These are phyloP conservation scores for Aphaenogaster floridana DNA, from an alignment of 1,140 invertebrate species.

Conservation along the genomic window DNA sequence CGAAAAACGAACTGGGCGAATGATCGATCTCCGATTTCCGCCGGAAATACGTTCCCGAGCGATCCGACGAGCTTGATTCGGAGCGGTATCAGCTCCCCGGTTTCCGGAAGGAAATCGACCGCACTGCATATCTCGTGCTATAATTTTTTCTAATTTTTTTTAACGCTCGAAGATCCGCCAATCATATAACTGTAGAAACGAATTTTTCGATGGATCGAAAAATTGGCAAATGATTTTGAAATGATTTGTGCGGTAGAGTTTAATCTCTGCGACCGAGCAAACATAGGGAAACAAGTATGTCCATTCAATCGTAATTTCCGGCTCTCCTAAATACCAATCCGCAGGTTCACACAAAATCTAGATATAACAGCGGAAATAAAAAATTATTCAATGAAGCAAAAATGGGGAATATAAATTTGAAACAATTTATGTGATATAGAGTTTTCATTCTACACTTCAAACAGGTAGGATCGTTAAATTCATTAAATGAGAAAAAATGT, in stretches of 20 bases:
- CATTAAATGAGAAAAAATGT: not conserved
- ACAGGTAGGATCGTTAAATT: not conserved
- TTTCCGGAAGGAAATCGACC: slow-evolving; percentile 12
- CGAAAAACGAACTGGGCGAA: slow-evolving; percentile 16
- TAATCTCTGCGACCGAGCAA: not conserved
- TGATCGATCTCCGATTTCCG: slow-evolving; percentile 55
- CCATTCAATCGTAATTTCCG: not conserved
- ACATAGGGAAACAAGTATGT: not conserved
- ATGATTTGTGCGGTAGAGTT: not conserved
- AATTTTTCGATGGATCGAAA: slow-evolving; percentile 19
- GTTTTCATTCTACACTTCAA: not conserved
- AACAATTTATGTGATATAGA: slow-evolving; percentile 10
- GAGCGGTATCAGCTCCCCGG: not conserved
- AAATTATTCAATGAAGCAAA: not conserved
- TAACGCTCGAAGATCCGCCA: not conserved
- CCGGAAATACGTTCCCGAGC: slow-evolving; percentile 41
- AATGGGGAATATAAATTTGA: slow-evolving; percentile 13
- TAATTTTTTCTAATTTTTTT: slow-evolving; percentile 19
- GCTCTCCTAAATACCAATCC: not conserved
- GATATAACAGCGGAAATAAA: not conserved
- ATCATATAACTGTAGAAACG: not conserved
- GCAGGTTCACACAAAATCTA: not conserved
- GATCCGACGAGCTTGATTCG: slow-evolving; percentile 41
- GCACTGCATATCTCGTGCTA: not conserved
- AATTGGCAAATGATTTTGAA: slow-evolving; percentile 18